A percentile compares a stretch with the other conserved stretches of the same genome.
Evolutionary conservation across 2,888 invertebrate species (phyloP).

Genomic region (Invenusta paracnida): DNA sequence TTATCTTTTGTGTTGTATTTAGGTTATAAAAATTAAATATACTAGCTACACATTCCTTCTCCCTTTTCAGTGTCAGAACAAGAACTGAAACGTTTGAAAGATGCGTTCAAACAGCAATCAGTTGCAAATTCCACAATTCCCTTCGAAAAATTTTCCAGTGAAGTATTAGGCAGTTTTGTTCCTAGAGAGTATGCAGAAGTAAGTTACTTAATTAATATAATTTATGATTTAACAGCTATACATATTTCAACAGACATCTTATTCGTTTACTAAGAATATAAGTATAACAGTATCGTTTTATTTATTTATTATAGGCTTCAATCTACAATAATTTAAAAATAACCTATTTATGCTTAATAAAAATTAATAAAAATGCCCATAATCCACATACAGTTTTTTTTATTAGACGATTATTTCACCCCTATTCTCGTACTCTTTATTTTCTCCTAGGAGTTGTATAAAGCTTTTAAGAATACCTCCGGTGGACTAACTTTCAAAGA

Average conservation of each 20-base stretch:
- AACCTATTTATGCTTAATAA: too few relatives aligned
- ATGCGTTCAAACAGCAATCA: slow-evolving; percentile 79
- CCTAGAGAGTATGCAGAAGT: slow-evolving; percentile 75
- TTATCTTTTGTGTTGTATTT: too few relatives aligned
- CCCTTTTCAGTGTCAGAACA: slow-evolving; percentile 71
- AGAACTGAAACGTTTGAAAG: slow-evolving; percentile 76
- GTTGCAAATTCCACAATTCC: slow-evolving; percentile 66
- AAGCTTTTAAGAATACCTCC: slow-evolving; percentile 76
- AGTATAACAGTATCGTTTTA: too few relatives aligned
- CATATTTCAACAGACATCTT: slow-evolving; percentile 34
- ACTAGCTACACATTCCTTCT: too few relatives aligned
- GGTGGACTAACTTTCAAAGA: slow-evolving; percentile 78
- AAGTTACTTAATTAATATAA: slow-evolving; percentile 45
- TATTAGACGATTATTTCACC: too few relatives aligned
- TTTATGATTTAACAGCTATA: background rate
- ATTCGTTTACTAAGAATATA: slow-evolving; percentile 46
- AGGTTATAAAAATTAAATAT: too few relatives aligned
- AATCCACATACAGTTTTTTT: too few relatives aligned
- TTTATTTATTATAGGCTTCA: too few relatives aligned
- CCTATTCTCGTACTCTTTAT: too few relatives aligned
- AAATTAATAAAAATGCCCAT: too few relatives aligned
- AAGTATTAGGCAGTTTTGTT: slow-evolving; percentile 80
- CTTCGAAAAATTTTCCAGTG: slow-evolving; percentile 73
- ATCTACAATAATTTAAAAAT: too few relatives aligned
- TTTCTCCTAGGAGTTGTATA: slow-evolving; percentile 72